Base-by-base conservation (phyloP, 1,140 invertebrate species). In the Drosophila kepulauana region DNA sequence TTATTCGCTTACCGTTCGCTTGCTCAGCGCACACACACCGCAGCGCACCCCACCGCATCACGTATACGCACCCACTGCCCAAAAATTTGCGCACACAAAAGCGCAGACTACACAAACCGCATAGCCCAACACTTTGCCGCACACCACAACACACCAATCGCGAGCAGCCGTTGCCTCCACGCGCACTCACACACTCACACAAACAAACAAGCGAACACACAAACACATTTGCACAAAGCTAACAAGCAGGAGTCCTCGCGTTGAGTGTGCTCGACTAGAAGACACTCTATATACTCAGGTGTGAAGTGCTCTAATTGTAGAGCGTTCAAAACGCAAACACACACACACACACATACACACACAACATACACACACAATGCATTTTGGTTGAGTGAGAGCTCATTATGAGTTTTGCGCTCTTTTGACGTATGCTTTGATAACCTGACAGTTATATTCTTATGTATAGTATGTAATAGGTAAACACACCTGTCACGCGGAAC, bases 1-100 rank as follows among this genome's bases (percentile, higher is more conserved):
- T 57, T 41, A 57, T 57, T 57, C 54, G 54, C 54, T 57, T 57
- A 41, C 54, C 33, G 54, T 57, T 41, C 30, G 35, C 33, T 33
- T 15, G 13, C 33, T 1, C 33, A 54, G 25, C 52, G 38, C n/a
- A 38, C 52, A 35, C 52, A 56, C 28, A 52, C 2, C 11, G 25
- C 11, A 33, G 7, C 28, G n/a, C 1, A 3, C 3, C 13, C 15
- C 52, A 35, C 15, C 15, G 41, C 52, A 38, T 20, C 33, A 41
- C 15, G 6, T 33, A 56, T 33, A 56, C 28, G 25, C 15, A 56
- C 52, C 33, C 33, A 10, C n/a, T 38, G 52, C 54, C 11, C 54
- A 57, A 38, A 25, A 38, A 38, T 15, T 38, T 2, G 15, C 15
- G 16, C 54, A 57, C 16, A 57, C 54, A 57, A 15, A 57, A 57